phyloP scores from a whole-genome alignment of 2,888 invertebrate species.

The Trissolcus japonicus region DNA sequence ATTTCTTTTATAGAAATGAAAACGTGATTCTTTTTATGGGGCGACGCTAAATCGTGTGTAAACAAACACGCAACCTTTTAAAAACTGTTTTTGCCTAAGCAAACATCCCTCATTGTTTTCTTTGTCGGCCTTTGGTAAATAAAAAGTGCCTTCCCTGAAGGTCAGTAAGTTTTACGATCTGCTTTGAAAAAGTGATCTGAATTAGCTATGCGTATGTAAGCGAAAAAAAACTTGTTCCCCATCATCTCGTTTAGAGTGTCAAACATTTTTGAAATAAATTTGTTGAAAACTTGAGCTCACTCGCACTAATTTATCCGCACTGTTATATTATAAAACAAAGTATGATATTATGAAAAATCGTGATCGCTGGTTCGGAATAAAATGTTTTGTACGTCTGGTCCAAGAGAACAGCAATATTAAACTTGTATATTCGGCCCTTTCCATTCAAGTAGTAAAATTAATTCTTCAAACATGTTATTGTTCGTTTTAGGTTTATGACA shows the following conservation, averaged over 20 bases:
- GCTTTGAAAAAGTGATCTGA: slow-evolving; percentile 29
- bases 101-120: slow-evolving; percentile 21
- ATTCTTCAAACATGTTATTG: slow-evolving; percentile 71
- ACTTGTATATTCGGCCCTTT: slow-evolving; percentile 10
- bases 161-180: slow-evolving; percentile 33
- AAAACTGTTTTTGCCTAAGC: slow-evolving; percentile 22
- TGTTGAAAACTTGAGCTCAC: too few relatives aligned
- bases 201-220: slow-evolving; percentile 10
- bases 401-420: background rate
- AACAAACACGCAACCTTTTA: slow-evolving; percentile 17
- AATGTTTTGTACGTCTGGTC: too few relatives aligned
- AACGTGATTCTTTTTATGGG: slow-evolving; percentile 21
- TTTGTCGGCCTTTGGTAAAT: slow-evolving; percentile 29
- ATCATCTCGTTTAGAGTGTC: background rate
- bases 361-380: too few relatives aligned
- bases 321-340: too few relatives aligned
- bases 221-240: background rate
- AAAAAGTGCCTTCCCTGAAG: slow-evolving; percentile 31
- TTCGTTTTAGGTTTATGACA: slow-evolving; percentile 66
- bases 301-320: too few relatives aligned
- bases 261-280: too few relatives aligned
- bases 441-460: slow-evolving; percentile 68
- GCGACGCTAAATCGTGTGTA: slow-evolving; percentile 16
- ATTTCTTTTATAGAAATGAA: slow-evolving; percentile 10
- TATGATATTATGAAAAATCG: too few relatives aligned